A percentile compares a stretch with the other conserved stretches of the same genome.
These are phyloP conservation scores for Coptotermes formosanus DNA, from an alignment of 1,140 invertebrate genomes.

Conservation along the genomic window DNA sequence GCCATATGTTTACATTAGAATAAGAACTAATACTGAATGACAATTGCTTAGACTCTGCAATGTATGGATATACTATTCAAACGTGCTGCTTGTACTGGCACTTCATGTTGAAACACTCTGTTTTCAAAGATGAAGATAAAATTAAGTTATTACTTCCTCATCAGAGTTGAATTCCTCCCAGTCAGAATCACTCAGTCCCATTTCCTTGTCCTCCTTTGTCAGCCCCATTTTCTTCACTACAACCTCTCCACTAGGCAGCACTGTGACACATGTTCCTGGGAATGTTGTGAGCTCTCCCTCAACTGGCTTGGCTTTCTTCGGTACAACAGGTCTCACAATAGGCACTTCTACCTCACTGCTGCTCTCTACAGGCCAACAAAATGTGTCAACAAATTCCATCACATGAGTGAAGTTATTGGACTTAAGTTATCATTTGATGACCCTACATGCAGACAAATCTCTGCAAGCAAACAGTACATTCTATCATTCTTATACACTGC, in stretches of 20 bases:
- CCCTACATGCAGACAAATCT: not conserved
- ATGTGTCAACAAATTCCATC: not conserved
- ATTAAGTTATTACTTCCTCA: not conserved
- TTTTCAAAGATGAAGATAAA: no score
- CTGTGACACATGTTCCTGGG: constrained; percentile 46
- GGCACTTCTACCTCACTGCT: constrained; percentile 46
- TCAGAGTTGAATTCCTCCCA: constrained; percentile 7
- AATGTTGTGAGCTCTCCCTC: constrained; percentile 60
- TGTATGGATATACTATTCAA: not conserved
- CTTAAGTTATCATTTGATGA: not conserved
- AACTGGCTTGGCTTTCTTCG: constrained; percentile 53
- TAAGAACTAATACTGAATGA: not conserved
- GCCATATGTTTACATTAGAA: not conserved
- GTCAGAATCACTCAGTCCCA: constrained; percentile 1
- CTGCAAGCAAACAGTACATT: not conserved
- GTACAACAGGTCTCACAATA: constrained; percentile 47
- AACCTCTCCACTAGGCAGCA: constrained; percentile 57
- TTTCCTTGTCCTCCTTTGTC: constrained; percentile 36
- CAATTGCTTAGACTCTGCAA: not conserved
- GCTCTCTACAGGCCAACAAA: constrained; percentile 46
- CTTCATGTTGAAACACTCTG: no score
- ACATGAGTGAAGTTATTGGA: not conserved
- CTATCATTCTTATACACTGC: no score
- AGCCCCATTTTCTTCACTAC: constrained; percentile 41
- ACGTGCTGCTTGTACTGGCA: not conserved